Evolutionary conservation across 1,140 invertebrate genomes (phyloP).

Genomic region (Mercenaria mercenaria): DNA sequence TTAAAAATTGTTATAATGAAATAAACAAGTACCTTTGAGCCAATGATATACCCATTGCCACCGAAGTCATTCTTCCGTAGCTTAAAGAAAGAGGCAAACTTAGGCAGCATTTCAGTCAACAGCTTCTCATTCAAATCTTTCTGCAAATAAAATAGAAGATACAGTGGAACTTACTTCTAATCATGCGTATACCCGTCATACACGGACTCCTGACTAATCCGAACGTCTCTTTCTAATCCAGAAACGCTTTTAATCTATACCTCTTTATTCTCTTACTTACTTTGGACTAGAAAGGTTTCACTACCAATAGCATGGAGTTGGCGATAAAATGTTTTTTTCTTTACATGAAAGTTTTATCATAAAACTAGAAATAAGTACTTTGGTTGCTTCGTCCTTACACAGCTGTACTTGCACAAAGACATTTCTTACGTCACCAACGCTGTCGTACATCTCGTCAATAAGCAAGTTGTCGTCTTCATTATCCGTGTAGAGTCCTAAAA

Average conservation of each 20-base stretch:
- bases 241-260: no score
- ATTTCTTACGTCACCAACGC: constrained; percentile 39
- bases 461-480: constrained; percentile 18
- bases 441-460: constrained; percentile 53
- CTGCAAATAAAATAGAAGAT: neutral
- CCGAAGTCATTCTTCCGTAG: neutral
- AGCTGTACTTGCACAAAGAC: constrained; percentile 22
- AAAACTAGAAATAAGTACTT: no score
- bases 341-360: no score
- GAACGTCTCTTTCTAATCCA: no score
- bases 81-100: constrained; percentile 8
- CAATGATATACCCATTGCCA: constrained; percentile 5
- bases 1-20: no score
- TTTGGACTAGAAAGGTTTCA: no score
- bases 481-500: constrained; percentile 2
- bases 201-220: no score
- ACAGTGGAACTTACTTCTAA: no score
- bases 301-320: no score
- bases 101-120: neutral
- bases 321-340: no score
- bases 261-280: no score
- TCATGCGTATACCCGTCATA: no score
- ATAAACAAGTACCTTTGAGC: constrained; percentile 36
- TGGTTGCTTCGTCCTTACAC: neutral
- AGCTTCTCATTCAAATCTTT: constrained; percentile 6